Base-by-base conservation (phyloP, 1,140 invertebrate genomes). In the Cheumatopsyche charites region DNA sequence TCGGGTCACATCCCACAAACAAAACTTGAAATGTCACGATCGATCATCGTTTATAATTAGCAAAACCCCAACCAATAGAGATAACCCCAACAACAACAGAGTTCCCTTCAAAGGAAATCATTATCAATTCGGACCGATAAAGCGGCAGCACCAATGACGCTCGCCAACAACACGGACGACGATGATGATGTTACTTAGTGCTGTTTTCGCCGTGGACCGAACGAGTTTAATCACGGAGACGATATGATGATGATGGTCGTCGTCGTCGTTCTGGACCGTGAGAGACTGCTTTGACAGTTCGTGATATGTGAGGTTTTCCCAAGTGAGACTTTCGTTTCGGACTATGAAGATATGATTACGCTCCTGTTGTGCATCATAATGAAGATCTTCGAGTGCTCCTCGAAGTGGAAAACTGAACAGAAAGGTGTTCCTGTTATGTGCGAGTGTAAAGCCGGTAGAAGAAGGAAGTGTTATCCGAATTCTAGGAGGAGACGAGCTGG, bases 341-440 rank as follows among this genome's bases (percentile, higher is more conserved):
- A 19, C 45, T 49, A 15, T n/a, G 45, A 49, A 49, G 13, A 19
- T 61, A 75, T 75, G 74, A 67, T 75, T 41, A 69, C 71, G 62
- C 61, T 75, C 19, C 12, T 75, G 62, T 47, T 75, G 71, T 75
- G 74, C 36, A 21, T 75, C 26, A 70, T 73, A 26, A 75, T 75
- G 74, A 75, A 75, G 71, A 70, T 75, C 71, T 73, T 73, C 62
- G 74, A 75, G 65, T 75, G 68, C 23, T 70, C 74, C 9, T 75
- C 74, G n/a, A 62, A 67, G 45, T 68, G 66, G 66, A 68, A 42
- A 7, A 42, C 52, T 42, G 13, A 41, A 3, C 23, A 49, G 26
- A 61, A 47, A 17, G 62, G 43, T n/a, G 58, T 55, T 36, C 70
- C 71, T 19, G 41, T 62, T 25, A 67, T 65, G 15, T 70, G 71